Conservation (phyloP, 2,797 vertebrate species). For the Dicrostonyx torquatus region DNA sequence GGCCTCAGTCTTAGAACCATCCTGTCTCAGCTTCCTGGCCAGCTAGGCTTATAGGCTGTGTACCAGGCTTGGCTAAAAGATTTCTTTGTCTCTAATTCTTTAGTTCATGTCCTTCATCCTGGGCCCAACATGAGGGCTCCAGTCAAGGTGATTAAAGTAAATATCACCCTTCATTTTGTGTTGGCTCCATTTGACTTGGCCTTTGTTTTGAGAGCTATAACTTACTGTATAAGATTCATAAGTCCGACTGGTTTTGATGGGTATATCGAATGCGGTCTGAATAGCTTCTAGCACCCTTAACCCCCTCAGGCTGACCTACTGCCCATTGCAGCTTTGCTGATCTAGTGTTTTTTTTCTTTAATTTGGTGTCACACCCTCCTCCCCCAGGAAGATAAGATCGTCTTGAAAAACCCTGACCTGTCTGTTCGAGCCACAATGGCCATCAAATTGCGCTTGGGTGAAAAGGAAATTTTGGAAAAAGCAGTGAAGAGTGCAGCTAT, state of each 20-base stretch:
- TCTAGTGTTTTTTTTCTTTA: constrained; percentile 59
- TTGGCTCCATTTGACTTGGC: neutral
- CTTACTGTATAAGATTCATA: neutral
- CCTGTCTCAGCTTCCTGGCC: neutral
- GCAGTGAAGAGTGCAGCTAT: constrained; percentile 89
- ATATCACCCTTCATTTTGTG: neutral
- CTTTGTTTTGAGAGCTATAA: neutral
- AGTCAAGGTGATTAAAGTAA: neutral
- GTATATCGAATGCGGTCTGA: fast-evolving
- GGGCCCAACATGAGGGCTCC: too few species aligned
- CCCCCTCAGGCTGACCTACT: neutral
- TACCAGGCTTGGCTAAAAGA: neutral
- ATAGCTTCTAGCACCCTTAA: neutral
- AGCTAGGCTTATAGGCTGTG: neutral
- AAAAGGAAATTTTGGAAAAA: constrained; percentile 96
- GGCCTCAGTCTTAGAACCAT: neutral
- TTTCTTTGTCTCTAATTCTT: neutral
- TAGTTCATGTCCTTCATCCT: neutral
- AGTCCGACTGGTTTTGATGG: neutral
- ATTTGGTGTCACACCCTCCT: neutral
- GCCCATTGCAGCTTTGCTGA: constrained; percentile 64
- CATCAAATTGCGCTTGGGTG: constrained; percentile 93
- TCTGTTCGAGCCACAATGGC: constrained; percentile 90
- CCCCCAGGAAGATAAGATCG: constrained; percentile 91
- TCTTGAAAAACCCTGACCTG: constrained; percentile 90